Evolutionary conservation across 2,113 vertebrate genomes (phyloP), one percentile per base, ranked within the genome.

Genomic region (Pipa parva): DNA sequence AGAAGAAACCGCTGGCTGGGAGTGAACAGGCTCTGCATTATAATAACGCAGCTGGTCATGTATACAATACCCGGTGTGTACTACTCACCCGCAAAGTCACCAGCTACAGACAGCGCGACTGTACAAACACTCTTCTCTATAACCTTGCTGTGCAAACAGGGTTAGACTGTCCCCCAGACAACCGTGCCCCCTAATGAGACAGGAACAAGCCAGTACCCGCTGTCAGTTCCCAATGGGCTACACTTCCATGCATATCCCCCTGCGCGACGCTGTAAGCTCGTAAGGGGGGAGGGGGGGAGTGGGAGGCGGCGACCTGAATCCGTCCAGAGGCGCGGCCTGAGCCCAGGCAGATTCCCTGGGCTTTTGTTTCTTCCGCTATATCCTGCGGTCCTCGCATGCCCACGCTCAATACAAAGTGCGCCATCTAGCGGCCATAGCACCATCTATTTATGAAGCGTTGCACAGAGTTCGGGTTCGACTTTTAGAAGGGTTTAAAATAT

Each of bases 161-260:
- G 37, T 26, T 37, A 46, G 22, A 22, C 20, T 22, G 26, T 8
- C 15, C 4, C 15, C 33, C 12, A 68, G 45, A 51, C 29, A 59
- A 42, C 65, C 56, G 4, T 18, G 49, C 21, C 2, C 26, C 39
- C 59, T 45, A 51, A 28, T 20, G 54, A 36, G 39, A 67, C 37
- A 27, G 25, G 33, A 24, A 15, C 27, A 28, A 68, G 31, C 57
- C 39, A 1, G 24, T 42, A 46, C 24, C 57, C 26, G 48, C 20
- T 61, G 25, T 24, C 66, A 54, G 48, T 54, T 52, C 57, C 56
- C 56, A 68, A n/a, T 52, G 31, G 56, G 45, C 46, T 68, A 29
- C 59, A 39, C 46, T 52, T 68, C 58, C 65, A 37, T 36, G 33
- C 65, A 68, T 68, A 45, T 59, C 56, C 46, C 29, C 17, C 46